Base-by-base conservation (phyloP, 2,888 invertebrate species). In the Nesidiocoris tenuis region DNA sequence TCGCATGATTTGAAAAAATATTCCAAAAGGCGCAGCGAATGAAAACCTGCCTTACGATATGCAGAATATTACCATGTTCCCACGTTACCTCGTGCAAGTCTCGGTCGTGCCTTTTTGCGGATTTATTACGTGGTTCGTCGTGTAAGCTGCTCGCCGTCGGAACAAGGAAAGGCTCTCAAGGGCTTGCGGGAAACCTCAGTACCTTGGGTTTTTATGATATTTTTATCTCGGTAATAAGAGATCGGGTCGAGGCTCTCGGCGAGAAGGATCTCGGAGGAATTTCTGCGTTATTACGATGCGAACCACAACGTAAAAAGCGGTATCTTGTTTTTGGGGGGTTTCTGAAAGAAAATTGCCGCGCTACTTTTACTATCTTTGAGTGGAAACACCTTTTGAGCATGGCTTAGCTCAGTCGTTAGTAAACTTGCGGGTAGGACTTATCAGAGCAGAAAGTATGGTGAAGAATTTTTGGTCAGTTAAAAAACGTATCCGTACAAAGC, bases 101-200 rank as follows among this genome's bases (percentile, higher is more conserved):
- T 12, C 3, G 12, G 39, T 39, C 12, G 39, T 12, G 39, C 39
- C 12, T 39, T 39, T 39, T 12, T 12, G 39, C 39, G 39, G 39
- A 39, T 39, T 39, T 39, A 39, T 39, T 39, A 12, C 39, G 39
- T 7, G 39, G 39, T 39, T 7, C 39, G 39, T 12, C 39, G 39
- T 39, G 39, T 39, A 39, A n/a, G 39, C 39, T 39, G 39, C 39
- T 3, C 5, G 39, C 12, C 12, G 39, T 3, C 3, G 64, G 24
- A 18, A 64, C 64, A 64, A 64, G 64, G 64, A 64, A 64, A 64
- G 24, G 17, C 64, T 64, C 64, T 64, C 25, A 64, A 39, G 39
- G 39, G 64, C 63, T 23, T 1, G 22, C 63, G 3, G 24, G 25
- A 64, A 23, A 18, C 5, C 64, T 17, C 24, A 64, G 18, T 39